Evolutionary conservation across 2,113 vertebrate species (phyloP), one percentile per base, ranked within the genome.

Genomic region (Passer domesticus): DNA sequence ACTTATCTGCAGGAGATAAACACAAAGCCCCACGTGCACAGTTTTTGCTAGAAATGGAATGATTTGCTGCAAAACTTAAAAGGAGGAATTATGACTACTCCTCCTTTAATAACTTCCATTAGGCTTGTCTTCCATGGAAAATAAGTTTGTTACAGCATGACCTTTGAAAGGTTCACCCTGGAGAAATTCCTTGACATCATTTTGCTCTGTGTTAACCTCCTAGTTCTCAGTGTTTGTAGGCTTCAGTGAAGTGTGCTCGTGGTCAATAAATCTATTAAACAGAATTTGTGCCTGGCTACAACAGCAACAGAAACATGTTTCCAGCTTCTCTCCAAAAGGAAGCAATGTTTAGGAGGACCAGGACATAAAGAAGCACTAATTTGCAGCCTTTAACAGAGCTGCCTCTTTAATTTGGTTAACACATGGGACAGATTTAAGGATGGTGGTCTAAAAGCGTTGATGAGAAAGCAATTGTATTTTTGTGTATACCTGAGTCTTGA

Each of bases 41-140:
- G 28, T 31, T 76, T 87, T 94, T 87, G 37, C 62, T 96, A 64
- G 77, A 94, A 91, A 92, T 58, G 74, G 41, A 66, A 89, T 81
- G 72, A 84, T 68, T 77, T 68, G 74, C 35, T 72, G 16, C 53
- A 76, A 49, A 87, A 78, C 35, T 67, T 74, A 39, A 87, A 86
- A 73, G 58, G 53, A 60, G 52, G 41, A 75, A 37, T 75, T 62
- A 20, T 63, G 72, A 89, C 47, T 73, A 19, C 28, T 81, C 74
- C 19, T 89, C 21, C 37, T 83, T 87, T 80, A 56, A 85, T 44
- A 92, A 30, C 47, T 84, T 92, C 88, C 31, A 24, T 78, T 89
- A 78, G 25, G 27, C 31, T 81, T 79, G 28, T 72, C 56, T 82
- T 75, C 30, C 49, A 44, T 46, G 77, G 72, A 87, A 94, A 92